These are phyloP conservation scores for Arge pagana DNA, from an alignment of 2,888 invertebrate species.

Conservation along the genomic window DNA sequence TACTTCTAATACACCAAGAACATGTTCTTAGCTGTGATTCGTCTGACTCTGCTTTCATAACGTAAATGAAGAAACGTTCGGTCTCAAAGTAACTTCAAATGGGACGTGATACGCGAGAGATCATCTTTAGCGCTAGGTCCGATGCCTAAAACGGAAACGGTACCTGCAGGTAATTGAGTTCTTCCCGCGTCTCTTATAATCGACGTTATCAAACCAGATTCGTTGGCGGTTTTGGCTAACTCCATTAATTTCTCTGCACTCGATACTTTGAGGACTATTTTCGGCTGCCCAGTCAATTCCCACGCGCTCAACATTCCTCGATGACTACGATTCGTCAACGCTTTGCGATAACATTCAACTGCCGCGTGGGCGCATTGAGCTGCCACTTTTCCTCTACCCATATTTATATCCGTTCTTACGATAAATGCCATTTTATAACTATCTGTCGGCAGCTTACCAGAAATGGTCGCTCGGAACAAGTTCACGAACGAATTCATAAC, in stretches of 20 bases:
- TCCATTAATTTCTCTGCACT: constrained; percentile 59
- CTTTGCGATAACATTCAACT: constrained; percentile 68
- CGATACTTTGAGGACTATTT: constrained; percentile 72
- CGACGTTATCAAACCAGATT: constrained; percentile 61
- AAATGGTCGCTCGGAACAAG: constrained; percentile 24
- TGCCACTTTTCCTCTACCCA: constrained; percentile 79
- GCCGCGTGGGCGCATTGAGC: constrained; percentile 83
- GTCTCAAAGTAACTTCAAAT: constrained; percentile 68
- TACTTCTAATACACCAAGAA: too few relatives aligned
- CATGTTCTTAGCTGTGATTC: too few relatives aligned
- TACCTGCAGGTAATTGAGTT: constrained; percentile 72
- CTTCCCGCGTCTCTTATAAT: constrained; percentile 69
- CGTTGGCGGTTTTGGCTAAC: constrained; percentile 61
- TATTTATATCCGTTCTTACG: constrained; percentile 75
- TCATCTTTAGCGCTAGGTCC: constrained; percentile 67
- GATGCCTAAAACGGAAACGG: constrained; percentile 74
- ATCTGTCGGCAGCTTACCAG: constrained; percentile 4
- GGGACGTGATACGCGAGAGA: constrained; percentile 67
- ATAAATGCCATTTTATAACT: constrained; percentile 72
- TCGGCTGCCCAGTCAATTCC: constrained; percentile 72
- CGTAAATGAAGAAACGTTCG: too few relatives aligned
- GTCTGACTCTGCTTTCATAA: too few relatives aligned
- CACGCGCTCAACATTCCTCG: constrained; percentile 64
- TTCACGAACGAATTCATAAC: constrained; percentile 38
- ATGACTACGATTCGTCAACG: constrained; percentile 49